These are phyloP conservation scores for Trissolcus brochymenae DNA, from an alignment of 2,888 invertebrate species.

Conservation along the genomic window DNA sequence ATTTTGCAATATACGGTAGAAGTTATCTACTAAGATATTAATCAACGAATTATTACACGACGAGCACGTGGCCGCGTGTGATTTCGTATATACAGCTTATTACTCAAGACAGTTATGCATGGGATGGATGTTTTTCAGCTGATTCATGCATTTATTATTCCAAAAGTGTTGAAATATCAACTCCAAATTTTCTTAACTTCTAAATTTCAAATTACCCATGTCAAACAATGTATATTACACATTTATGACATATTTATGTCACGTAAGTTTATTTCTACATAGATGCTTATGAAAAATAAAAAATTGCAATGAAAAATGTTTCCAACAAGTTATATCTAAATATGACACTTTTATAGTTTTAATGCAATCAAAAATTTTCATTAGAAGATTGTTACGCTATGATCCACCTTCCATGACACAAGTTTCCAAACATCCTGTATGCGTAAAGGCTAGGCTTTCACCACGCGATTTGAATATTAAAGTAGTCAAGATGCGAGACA, in stretches of 20 bases:
- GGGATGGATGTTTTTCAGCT: background rate
- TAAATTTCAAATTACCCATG: background rate
- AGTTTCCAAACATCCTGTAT: conserved; percentile 35
- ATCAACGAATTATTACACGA: conserved; percentile 10
- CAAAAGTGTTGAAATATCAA: background rate
- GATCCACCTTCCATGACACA: conserved; percentile 15
- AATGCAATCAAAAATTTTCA: conserved; percentile 8
- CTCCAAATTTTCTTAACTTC: background rate
- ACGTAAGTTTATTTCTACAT: no score
- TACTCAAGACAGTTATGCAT: background rate
- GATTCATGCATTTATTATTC: background rate
- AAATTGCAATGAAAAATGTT: background rate
- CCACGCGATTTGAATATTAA: conserved; percentile 38
- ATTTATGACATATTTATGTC: no score
- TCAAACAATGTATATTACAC: no score
- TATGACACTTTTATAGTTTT: background rate
- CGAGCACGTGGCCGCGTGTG: background rate
- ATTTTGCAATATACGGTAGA: background rate
- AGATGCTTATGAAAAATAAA: no score
- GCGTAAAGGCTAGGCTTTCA: conserved; percentile 32
- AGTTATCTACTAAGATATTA: conserved; percentile 3
- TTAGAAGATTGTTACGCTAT: conserved; percentile 10
- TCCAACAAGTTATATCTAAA: background rate
- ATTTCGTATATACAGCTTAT: background rate
- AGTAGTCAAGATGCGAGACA: conserved; percentile 26